Percentiles rank a stretch among this genome's conserved stretches.
These are phyloP conservation scores for Toxostoma redivivum DNA, from an alignment of 2,113 vertebrate species.

Conservation along the genomic window DNA sequence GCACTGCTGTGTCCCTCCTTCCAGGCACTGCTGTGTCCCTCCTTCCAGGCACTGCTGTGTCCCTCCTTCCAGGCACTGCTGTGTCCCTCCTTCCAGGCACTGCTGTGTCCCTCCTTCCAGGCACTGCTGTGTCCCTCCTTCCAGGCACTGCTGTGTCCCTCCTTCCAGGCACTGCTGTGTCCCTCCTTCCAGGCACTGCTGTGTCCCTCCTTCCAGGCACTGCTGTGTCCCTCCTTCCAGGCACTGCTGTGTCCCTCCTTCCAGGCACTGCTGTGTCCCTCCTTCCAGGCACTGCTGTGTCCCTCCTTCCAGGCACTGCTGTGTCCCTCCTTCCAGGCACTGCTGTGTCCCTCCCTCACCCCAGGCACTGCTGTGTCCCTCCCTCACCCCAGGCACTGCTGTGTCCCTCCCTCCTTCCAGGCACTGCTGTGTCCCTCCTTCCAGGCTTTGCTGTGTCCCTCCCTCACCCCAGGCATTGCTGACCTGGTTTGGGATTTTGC, in stretches of 20 bases:
- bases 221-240: fast-evolving
- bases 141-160: background rate
- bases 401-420: background rate
- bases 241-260: background rate
- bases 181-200: background rate
- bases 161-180: background rate
- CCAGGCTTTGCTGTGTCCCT: background rate
- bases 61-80: background rate
- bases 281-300: too few relatives aligned
- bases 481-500: background rate
- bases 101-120: background rate
- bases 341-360: background rate
- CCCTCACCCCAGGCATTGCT: background rate
- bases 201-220: too few relatives aligned
- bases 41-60: background rate
- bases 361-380: background rate
- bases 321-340: too few relatives aligned
- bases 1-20: background rate
- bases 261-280: background rate
- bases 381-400: too few relatives aligned
- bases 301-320: too few relatives aligned
- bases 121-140: too few relatives aligned
- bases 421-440: background rate
- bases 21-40: too few relatives aligned
- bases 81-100: background rate